Conservation (phyloP, 1,140 invertebrate genomes). For the Diuraphis noxia region DNA sequence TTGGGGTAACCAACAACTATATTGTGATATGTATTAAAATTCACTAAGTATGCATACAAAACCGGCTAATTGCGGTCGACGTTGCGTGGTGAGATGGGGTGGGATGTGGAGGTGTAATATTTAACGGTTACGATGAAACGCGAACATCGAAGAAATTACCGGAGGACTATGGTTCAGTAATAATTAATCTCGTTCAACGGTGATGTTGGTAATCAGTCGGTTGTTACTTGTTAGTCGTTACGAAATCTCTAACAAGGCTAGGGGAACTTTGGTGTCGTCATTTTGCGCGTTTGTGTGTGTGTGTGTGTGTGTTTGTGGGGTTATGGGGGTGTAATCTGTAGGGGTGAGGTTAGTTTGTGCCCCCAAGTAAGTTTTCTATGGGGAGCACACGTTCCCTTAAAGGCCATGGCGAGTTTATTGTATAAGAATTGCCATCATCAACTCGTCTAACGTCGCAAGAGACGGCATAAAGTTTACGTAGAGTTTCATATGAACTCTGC, state of each 20-base stretch:
- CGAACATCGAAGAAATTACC: neutral
- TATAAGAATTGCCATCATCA: neutral
- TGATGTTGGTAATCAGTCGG: neutral
- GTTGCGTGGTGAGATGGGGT: neutral
- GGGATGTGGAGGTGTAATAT: neutral
- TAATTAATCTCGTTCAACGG: slow-evolving; percentile 11
- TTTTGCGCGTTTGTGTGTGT: too few species aligned
- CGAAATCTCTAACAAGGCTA: neutral
- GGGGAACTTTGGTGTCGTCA: neutral
- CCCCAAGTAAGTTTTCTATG: neutral
- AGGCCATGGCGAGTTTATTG: neutral
- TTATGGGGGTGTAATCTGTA: neutral
- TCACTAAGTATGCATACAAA: neutral
- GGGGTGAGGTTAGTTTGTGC: neutral
- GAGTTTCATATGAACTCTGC: neutral
- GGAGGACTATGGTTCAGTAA: neutral
- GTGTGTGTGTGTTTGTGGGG: neutral
- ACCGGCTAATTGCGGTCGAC: neutral
- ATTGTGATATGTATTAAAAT: neutral
- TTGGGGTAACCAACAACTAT: neutral
- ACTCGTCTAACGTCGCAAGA: neutral
- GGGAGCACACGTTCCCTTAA: neutral
- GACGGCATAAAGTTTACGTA: neutral
- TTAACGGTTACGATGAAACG: neutral
- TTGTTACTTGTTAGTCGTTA: slow-evolving; percentile 9